A percentile compares a stretch with the other conserved stretches of the same genome.
These are phyloP conservation scores for Loris lydekkerianus DNA, from an alignment of 2,797 vertebrate species.

Conservation along the genomic window DNA sequence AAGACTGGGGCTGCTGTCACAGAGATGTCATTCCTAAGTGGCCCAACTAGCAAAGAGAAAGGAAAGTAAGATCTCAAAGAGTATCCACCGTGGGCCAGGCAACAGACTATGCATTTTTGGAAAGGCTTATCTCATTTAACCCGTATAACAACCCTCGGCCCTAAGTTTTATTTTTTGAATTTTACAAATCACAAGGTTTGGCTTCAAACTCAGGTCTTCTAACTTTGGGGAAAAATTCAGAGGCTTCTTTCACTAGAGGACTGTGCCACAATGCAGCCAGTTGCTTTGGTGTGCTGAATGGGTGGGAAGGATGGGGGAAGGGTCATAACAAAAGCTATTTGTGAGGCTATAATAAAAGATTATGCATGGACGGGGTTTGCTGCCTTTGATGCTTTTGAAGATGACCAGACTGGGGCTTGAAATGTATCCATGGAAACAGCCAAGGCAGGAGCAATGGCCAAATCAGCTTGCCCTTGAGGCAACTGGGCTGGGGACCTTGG, in stretches of 20 bases:
- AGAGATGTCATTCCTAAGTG: neutral
- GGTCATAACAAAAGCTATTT: conserved; percentile 77
- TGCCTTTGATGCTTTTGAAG: conserved; percentile 83
- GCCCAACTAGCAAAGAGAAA: neutral
- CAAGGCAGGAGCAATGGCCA: conserved; percentile 26
- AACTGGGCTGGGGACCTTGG: conserved; percentile 11
- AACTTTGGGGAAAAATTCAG: conserved; percentile 3
- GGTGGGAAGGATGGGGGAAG: conserved; percentile 51
- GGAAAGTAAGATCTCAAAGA: neutral
- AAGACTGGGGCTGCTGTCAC: neutral
- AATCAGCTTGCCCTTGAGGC: conserved; percentile 65
- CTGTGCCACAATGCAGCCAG: conserved; percentile 54
- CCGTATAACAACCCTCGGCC: neutral
- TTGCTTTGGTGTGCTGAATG: conserved; percentile 64
- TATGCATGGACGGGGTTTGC: conserved; percentile 76
- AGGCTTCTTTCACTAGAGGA: neutral
- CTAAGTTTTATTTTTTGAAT: neutral
- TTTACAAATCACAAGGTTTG: conserved; percentile 56
- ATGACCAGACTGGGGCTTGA: conserved; percentile 79
- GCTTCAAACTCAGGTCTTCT: conserved; percentile 44
- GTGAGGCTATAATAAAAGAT: conserved; percentile 80
- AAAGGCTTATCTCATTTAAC: neutral
- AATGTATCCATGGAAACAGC: conserved; percentile 83
- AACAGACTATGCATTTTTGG: neutral
- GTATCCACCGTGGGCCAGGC: neutral